Conservation (phyloP, 2,888 invertebrate species). For the Sesia apiformis region DNA sequence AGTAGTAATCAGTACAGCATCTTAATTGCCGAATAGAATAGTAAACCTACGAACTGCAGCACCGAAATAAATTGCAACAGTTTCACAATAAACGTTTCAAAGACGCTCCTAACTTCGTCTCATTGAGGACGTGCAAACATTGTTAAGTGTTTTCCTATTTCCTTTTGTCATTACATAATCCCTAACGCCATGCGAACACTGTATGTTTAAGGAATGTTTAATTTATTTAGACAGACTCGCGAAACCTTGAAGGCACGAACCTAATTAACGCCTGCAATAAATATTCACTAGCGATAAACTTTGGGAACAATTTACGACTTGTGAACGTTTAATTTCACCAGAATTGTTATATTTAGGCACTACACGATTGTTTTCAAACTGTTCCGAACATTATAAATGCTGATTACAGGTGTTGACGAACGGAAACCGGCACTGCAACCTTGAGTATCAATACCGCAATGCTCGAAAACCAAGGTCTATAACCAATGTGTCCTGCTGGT, state of each 20-base stretch:
- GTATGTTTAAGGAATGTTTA: slow-evolving; percentile 34
- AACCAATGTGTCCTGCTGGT: too few species aligned
- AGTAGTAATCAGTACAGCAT: neutral
- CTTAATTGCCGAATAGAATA: neutral
- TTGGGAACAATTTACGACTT: slow-evolving; percentile 55
- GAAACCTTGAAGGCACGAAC: slow-evolving; percentile 49
- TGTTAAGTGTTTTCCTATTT: slow-evolving; percentile 35
- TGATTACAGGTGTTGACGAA: too few species aligned
- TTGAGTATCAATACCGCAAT: too few species aligned
- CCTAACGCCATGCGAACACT: slow-evolving; percentile 18
- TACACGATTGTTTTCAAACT: neutral
- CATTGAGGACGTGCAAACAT: slow-evolving; percentile 24
- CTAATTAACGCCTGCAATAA: slow-evolving; percentile 60
- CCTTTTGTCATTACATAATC: slow-evolving; percentile 24
- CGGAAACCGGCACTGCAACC: too few species aligned
- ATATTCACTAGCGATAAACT: slow-evolving; percentile 65
- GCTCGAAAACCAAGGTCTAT: too few species aligned
- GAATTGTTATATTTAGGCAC: slow-evolving; percentile 18
- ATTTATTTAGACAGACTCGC: slow-evolving; percentile 44
- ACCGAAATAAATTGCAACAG: neutral
- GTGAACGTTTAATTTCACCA: slow-evolving; percentile 53
- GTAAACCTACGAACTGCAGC: neutral
- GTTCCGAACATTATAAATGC: too few species aligned
- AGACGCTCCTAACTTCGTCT: slow-evolving; percentile 6
- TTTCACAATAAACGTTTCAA: neutral